Evolutionary conservation across 2,797 vertebrate species (phyloP).

Genomic region (Cuniculus paca): DNA sequence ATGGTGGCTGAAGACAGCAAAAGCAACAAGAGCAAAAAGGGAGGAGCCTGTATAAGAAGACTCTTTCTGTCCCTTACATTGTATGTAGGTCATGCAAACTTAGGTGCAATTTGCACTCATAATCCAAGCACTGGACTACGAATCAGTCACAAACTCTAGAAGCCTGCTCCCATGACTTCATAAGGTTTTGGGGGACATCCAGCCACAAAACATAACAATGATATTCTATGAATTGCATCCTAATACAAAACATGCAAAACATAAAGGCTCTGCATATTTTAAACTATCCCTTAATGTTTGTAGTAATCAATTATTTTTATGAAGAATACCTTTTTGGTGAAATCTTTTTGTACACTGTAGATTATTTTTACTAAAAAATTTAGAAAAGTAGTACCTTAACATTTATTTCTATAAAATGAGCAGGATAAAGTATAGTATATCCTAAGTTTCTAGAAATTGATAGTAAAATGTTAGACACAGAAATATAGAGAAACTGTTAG

Average conservation of each 20-base stretch:
- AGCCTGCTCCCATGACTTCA: too few relatives aligned
- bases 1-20: too few relatives aligned
- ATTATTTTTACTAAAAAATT: neutral
- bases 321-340: neutral
- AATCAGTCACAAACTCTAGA: too few relatives aligned
- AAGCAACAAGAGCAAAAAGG: too few relatives aligned
- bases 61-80: too few relatives aligned
- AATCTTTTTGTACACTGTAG: neutral
- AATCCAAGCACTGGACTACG: too few relatives aligned
- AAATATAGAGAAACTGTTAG: neutral
- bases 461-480: neutral
- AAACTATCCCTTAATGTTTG: neutral
- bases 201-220: too few relatives aligned
- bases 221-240: neutral
- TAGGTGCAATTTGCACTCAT: too few relatives aligned
- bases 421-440: neutral
- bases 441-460: neutral
- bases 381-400: neutral
- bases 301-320: neutral
- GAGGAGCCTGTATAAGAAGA: too few relatives aligned
- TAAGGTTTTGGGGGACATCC: too few relatives aligned
- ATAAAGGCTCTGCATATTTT: neutral
- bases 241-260: neutral
- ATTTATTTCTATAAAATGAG: neutral
- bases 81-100: too few relatives aligned